Evolutionary conservation across 1,140 invertebrate species (phyloP), one percentile per base, ranked within the genome.

Genomic region (Drosophila lini): DNA sequence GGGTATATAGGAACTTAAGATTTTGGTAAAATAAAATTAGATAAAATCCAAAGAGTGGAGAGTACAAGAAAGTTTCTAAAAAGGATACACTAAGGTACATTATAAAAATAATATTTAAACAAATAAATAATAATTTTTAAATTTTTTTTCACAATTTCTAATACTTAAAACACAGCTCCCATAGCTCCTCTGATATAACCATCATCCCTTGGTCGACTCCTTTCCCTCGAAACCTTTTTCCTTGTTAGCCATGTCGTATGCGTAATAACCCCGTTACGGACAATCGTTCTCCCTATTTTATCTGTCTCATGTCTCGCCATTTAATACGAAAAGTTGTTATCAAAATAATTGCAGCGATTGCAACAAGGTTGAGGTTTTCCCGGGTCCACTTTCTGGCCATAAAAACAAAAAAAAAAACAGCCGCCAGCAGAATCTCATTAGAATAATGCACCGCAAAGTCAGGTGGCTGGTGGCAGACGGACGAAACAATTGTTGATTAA

Each of bases 261-360:
- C 83, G 76, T 82, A 88, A 86, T 86, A 75, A 59, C 36, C 42
- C 64, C 22, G 34, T 71, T 71, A 76, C 41, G 62, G 34, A 67
- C 47, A 57, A 75, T 47, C 71, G 40, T 57, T 57, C 44, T 63
- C 16, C 16, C 19, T 31, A 58, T 38, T 67, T 53, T 76, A 60
- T 70, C 47, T 67, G 50, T 86, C 78, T 81, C 74, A 32, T 73
- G 82, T 79, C 83, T 80, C 70, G 76, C 63, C 83, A 77, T 86
- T 86, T 86, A 88, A 85, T 86, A 88, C 85, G 77, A 89, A 88
- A 88, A 88, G 83, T 88, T 88, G 80, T 88, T 88, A 88, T 88
- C 83, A 83, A 83, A 84, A 83, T 80, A 83, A 88, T 80, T 83
- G 77, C 83, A 80, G 71, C 76, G 67, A 68, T 74, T 81, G 80